Evolutionary conservation across 2,113 vertebrate genomes (phyloP).

Genomic region (Stigmatopora argus): DNA sequence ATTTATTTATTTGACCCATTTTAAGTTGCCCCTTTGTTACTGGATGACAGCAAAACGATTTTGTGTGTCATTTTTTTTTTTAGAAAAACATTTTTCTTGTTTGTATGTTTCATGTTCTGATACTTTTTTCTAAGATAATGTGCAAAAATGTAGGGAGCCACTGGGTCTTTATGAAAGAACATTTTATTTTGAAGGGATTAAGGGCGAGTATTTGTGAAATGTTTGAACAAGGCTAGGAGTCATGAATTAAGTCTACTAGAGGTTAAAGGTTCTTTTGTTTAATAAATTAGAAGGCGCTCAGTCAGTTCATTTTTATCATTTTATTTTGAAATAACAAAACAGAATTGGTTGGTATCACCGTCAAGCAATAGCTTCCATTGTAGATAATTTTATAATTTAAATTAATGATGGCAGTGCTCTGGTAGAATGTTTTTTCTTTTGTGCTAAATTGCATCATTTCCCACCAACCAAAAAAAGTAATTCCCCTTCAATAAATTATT

Average conservation of each 20-base stretch:
- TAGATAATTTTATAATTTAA: neutral
- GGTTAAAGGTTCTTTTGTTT: neutral
- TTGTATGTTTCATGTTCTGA: neutral
- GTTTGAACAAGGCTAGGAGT: neutral
- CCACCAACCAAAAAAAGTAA: neutral
- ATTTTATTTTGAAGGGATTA: neutral
- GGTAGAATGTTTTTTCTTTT: neutral
- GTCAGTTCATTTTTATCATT: neutral
- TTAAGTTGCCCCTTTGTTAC: conserved; percentile 29
- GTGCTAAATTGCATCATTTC: too few relatives aligned
- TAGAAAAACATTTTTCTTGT: neutral
- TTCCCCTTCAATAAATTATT: conserved; percentile 7
- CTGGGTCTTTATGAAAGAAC: neutral
- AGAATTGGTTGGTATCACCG: neutral
- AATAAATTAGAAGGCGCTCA: neutral
- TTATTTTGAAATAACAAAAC: neutral
- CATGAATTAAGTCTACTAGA: neutral
- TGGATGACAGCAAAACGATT: conserved; percentile 32
- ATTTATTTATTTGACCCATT: conserved; percentile 70
- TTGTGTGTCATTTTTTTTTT: conserved; percentile 9
- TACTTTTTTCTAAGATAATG: neutral
- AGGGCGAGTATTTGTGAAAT: too few relatives aligned
- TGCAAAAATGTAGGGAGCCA: conserved; percentile 1
- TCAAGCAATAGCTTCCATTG: neutral
- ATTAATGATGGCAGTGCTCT: neutral